These are phyloP conservation scores for Actinernus sp. DNA, from an alignment of 92 coral and sea anemone species.

Conservation along the genomic window DNA sequence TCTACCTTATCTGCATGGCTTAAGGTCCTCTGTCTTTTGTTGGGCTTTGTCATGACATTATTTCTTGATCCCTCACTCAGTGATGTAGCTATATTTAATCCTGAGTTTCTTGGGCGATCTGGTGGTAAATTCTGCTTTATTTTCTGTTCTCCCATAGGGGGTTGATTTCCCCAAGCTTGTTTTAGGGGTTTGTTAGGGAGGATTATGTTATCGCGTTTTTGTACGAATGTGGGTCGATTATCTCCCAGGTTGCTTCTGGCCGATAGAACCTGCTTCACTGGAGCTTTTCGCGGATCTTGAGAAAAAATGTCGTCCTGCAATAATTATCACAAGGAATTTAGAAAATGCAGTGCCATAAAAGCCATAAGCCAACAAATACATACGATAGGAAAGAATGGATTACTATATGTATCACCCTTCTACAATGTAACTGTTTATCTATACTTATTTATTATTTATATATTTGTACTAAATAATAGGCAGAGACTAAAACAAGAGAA, in stretches of 20 bases:
- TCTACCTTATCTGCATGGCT: slow-evolving; percentile 76
- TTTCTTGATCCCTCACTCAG: not conserved
- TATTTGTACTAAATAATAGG: no score
- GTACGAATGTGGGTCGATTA: not conserved
- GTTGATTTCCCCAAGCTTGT: slow-evolving; percentile 50
- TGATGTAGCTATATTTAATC: no score
- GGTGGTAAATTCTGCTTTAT: not conserved
- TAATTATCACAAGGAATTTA: not conserved
- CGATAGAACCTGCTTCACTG: slow-evolving; percentile 11
- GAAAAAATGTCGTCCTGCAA: slow-evolving; percentile 77
- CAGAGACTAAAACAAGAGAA: no score
- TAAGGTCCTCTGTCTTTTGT: slow-evolving; percentile 62
- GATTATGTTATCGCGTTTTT: slow-evolving; percentile 1
- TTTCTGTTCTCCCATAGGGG: slow-evolving; percentile 3
- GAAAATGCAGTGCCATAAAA: no score
- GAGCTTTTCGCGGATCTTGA: slow-evolving; percentile 44
- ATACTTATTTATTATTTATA: no score
- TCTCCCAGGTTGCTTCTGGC: slow-evolving; percentile 31
- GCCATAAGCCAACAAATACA: no score
- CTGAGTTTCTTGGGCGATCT: no score
- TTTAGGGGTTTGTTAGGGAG: slow-evolving; percentile 20
- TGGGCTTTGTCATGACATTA: slow-evolving; percentile 7
- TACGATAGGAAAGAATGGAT: no score
- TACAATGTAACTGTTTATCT: no score
- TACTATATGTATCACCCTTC: no score